These are phyloP conservation scores for Rhea americana DNA, from an alignment of 2,113 vertebrate genomes.

Conservation along the genomic window DNA sequence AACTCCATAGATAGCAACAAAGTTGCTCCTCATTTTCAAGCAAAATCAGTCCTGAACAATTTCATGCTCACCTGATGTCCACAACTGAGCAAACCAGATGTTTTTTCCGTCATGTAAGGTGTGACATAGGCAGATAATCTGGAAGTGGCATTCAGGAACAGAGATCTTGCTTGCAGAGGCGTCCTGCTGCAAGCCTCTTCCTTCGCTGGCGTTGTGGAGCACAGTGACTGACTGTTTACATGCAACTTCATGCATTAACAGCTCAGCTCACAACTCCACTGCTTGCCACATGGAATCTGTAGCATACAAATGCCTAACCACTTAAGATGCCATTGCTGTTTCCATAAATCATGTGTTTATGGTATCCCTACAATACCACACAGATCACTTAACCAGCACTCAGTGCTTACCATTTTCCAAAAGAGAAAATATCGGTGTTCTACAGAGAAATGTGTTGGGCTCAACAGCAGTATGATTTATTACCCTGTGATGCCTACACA, in stretches of 20 bases:
- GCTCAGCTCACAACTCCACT: slow-evolving; percentile 21
- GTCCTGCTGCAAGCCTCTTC: neutral
- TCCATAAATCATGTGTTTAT: neutral
- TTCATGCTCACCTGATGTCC: neutral
- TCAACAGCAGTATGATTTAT: accelerated
- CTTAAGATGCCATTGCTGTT: neutral
- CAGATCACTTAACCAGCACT: neutral
- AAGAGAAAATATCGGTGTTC: neutral
- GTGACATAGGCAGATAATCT: neutral
- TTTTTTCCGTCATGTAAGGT: neutral
- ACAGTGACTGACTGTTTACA: neutral
- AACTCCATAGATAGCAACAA: neutral
- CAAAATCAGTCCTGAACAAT: neutral
- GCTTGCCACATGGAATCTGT: neutral
- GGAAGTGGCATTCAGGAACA: neutral
- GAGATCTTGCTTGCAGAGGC: neutral
- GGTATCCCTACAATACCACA: neutral
- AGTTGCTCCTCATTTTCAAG: neutral
- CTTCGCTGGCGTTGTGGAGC: neutral
- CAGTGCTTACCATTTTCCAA: neutral
- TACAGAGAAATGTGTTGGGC: neutral
- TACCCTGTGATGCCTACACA: neutral
- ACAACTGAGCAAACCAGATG: neutral
- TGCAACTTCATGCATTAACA: neutral
- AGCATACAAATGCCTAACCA: neutral